Evolutionary conservation across 2,113 vertebrate species (phyloP).

Genomic region (Neodon shergylaensis): DNA sequence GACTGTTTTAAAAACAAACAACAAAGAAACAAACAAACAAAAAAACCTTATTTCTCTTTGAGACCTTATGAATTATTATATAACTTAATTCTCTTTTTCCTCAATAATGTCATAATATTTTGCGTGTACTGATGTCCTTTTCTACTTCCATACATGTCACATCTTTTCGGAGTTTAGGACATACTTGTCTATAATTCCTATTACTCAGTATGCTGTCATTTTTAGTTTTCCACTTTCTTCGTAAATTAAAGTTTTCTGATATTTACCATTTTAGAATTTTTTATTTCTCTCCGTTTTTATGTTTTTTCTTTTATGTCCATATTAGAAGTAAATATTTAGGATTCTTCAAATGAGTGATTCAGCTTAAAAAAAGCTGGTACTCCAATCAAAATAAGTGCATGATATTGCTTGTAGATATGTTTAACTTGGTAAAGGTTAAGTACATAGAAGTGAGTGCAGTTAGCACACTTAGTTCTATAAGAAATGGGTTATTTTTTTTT

Average conservation of each 20-base stretch:
- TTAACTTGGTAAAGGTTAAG: background rate
- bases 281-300: background rate
- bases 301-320: background rate
- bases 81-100: background rate
- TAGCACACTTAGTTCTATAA: background rate
- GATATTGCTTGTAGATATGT: background rate
- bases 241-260: background rate
- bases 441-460: background rate
- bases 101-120: background rate
- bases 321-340: background rate
- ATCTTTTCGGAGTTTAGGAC: background rate
- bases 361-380: background rate
- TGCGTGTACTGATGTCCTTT: too few species aligned
- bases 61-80: background rate
- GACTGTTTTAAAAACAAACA: too few species aligned
- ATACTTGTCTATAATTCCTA: background rate
- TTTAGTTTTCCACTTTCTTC: background rate
- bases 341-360: background rate
- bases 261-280: background rate
- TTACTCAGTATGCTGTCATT: background rate
- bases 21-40: too few species aligned
- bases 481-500: background rate
- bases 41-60: background rate
- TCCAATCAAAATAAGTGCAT: background rate
- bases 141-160: background rate